Base-by-base conservation (phyloP, 2,888 invertebrate genomes). In the Cheilosia vulpina region DNA sequence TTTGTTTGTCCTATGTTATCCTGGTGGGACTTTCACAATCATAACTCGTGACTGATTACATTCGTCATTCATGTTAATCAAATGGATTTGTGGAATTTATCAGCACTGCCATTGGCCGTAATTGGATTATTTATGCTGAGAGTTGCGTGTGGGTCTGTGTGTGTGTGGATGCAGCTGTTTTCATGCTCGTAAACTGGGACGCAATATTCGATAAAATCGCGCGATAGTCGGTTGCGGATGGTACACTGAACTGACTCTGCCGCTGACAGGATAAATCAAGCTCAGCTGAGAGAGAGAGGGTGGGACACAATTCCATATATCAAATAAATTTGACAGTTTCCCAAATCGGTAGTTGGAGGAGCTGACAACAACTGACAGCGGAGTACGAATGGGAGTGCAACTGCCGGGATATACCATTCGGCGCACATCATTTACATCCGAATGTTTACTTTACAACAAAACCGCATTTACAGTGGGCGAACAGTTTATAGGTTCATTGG, bases 31-130 rank as follows among this genome's bases (percentile, higher is more conserved):
- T 53, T 52, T 45, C 27, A 11, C 38, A 52, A 50, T 43, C 75
- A 80, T 84, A 84, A 75, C 60, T 80, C 24, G 27, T 52, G 84
- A 84, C 65, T 79, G 75, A 84, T 84, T 79, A 69, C 69, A 58
- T 79, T 75, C 79, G 84, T 84, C 84, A 80, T 34, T 80, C 75
- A 80, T 84, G 69, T 75, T 84, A 75, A 84, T 84, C 84, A 84
- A 84, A 84, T 84, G 75, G 79, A 84, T 80, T 71, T 71, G 58
- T 41, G 45, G 79, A 68, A 79, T 75, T 69, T 75, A 84, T 75
- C 83, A 69, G 58, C 57, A 53, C 75, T 45, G 24, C 58, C 55
- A 80, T 84, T 78, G 83, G 57, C 69, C 79, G 13, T 83, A 83
- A 83, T 79, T 84, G 84, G 79, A 79, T 84, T 84, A 78, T 45